Evolutionary conservation across 2,888 invertebrate species (phyloP).

Genomic region (Sesia apiformis): DNA sequence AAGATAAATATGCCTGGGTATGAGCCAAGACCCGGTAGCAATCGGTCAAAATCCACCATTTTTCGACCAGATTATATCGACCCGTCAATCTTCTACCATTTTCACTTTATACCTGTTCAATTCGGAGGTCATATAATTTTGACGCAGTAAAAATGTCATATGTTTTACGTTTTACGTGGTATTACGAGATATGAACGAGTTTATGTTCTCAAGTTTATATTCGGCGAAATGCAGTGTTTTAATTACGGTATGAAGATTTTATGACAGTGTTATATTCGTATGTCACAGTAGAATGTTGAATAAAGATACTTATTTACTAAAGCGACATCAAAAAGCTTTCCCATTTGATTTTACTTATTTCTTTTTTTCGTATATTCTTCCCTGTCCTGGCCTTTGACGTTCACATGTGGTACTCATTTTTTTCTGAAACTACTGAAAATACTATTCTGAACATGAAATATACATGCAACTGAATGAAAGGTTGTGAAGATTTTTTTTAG

Average conservation of each 20-base stretch:
- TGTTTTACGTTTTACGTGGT: background rate
- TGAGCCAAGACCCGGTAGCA: conserved; percentile 18
- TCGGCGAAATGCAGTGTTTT: background rate
- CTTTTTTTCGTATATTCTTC: no score
- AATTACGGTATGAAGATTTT: background rate
- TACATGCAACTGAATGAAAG: no score
- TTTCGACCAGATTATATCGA: background rate
- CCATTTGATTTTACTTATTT: no score
- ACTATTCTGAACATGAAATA: no score
- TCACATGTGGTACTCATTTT: no score
- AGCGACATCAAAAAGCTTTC: no score
- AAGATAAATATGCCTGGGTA: conserved; percentile 10
- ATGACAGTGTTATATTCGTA: background rate
- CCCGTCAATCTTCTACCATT: background rate
- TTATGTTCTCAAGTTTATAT: background rate
- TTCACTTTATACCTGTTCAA: background rate
- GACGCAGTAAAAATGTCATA: background rate
- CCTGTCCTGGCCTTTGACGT: no score
- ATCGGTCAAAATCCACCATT: conserved; percentile 19
- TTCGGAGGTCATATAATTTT: background rate
- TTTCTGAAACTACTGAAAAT: no score
- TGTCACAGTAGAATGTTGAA: no score
- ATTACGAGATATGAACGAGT: background rate
- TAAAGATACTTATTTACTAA: no score
- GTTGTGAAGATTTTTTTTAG: no score